Evolutionary conservation across 2,888 invertebrate genomes (phyloP).

Genomic region (Pollenia griseotomentosa): DNA sequence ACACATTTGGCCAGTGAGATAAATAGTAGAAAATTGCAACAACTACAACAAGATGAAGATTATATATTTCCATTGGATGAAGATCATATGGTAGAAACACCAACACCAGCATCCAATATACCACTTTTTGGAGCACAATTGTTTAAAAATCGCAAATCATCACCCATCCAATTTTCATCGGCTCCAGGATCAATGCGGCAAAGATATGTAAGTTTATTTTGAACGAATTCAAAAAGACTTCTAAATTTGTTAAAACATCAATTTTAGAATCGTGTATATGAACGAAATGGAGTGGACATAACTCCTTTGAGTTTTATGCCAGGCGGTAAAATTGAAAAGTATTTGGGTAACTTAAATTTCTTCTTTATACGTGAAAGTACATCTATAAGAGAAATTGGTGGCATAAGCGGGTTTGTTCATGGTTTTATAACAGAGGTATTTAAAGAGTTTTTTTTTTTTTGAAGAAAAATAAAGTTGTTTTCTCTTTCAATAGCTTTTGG

Average conservation of each 20-base stretch:
- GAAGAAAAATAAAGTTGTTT: conserved; percentile 1
- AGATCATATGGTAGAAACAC: conserved; percentile 86
- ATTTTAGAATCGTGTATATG: conserved; percentile 81
- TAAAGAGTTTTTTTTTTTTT: background rate
- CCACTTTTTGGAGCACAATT: conserved; percentile 82
- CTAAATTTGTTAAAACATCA: too few relatives aligned
- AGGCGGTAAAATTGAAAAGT: conserved; percentile 90
- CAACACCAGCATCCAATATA: conserved; percentile 78
- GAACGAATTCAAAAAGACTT: background rate
- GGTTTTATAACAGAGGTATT: conserved; percentile 94
- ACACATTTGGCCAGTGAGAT: conserved; percentile 1
- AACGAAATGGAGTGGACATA: conserved; percentile 89
- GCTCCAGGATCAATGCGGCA: conserved; percentile 69
- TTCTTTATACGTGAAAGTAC: conserved; percentile 98
- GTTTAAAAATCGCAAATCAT: conserved; percentile 85
- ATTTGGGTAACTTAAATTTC: conserved; percentile 95
- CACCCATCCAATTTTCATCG: conserved; percentile 84
- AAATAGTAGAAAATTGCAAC: conserved; percentile 78
- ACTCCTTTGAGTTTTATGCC: conserved; percentile 92
- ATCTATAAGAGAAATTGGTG: conserved; percentile 95
- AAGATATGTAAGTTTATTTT: conserved; percentile 60
- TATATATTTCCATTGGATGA: conserved; percentile 94
- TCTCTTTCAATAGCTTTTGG: conserved; percentile 86
- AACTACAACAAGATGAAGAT: conserved; percentile 87
- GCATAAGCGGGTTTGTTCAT: conserved; percentile 96